Percentiles rank a stretch among this genome's conserved stretches.
These are phyloP conservation scores for Physeter macrocephalus DNA, from an alignment of 2,113 vertebrate species.

Conservation along the genomic window DNA sequence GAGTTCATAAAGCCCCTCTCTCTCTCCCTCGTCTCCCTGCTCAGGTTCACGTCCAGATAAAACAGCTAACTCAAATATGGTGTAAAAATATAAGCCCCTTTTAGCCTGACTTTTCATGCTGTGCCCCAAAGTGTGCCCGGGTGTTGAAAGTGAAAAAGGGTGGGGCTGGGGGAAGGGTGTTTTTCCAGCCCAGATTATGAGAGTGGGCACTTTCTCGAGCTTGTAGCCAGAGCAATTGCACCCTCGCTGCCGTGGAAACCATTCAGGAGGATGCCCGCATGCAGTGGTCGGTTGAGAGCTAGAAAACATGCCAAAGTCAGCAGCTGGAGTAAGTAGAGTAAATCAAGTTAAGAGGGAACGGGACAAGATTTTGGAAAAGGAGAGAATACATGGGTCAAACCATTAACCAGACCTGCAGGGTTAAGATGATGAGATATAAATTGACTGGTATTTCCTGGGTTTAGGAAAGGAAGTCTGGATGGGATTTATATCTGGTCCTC, in stretches of 20 bases:
- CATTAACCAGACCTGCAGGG: slow-evolving; percentile 65
- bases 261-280: slow-evolving; percentile 43
- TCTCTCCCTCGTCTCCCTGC: slow-evolving; percentile 45
- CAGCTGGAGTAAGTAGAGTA: slow-evolving; percentile 79
- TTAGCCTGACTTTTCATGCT: slow-evolving; percentile 51
- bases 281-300: slow-evolving; percentile 69
- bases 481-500: slow-evolving; percentile 61
- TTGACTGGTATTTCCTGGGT: slow-evolving; percentile 75
- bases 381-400: slow-evolving; percentile 53
- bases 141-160: slow-evolving; percentile 32
- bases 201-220: slow-evolving; percentile 39
- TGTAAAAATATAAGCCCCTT: slow-evolving; percentile 67
- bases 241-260: background rate
- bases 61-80: slow-evolving; percentile 66
- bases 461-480: slow-evolving; percentile 59
- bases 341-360: slow-evolving; percentile 82
- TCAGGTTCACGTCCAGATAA: slow-evolving; percentile 67
- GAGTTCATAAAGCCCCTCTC: slow-evolving; percentile 66
- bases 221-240: background rate
- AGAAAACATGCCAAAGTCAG: slow-evolving; percentile 81
- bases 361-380: slow-evolving; percentile 78
- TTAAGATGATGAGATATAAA: slow-evolving; percentile 79
- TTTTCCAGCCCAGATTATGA: slow-evolving; percentile 24
- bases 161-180: background rate
- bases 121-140: slow-evolving; percentile 50